Conservation (phyloP, 2,888 invertebrate species). For the Cylloceria caligata region DNA sequence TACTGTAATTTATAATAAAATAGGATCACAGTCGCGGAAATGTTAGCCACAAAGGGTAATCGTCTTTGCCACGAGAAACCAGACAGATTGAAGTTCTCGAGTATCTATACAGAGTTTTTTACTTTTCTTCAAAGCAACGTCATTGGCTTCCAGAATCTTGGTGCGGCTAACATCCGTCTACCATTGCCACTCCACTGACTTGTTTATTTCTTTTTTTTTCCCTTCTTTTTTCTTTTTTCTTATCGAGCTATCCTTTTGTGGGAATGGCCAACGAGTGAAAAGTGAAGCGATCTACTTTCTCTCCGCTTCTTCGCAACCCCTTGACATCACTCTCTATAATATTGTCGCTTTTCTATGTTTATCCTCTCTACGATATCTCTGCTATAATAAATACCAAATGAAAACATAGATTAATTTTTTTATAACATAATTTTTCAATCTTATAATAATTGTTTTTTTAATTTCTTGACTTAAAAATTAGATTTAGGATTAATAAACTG, state of each 20-base stretch:
- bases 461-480: no score
- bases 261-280: neutral
- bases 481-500: no score
- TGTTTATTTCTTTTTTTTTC: neutral
- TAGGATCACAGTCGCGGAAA: neutral
- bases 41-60: slow-evolving; percentile 32
- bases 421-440: no score
- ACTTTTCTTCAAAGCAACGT: slow-evolving; percentile 6
- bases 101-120: slow-evolving; percentile 21
- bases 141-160: slow-evolving; percentile 1
- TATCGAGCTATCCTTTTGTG: slow-evolving; percentile 15
- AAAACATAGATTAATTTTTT: neutral
- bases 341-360: neutral
- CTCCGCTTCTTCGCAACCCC: neutral
- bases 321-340: slow-evolving; percentile 4
- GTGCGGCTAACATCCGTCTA: neutral
- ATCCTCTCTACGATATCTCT: neutral
- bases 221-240: neutral
- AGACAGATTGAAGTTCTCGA: slow-evolving; percentile 23
- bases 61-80: slow-evolving; percentile 26
- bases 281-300: slow-evolving; percentile 1
- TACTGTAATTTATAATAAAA: slow-evolving; percentile 15
- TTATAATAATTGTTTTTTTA: no score
- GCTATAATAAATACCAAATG: neutral
- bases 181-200: slow-evolving; percentile 3